Base-by-base conservation (phyloP, 2,113 vertebrate species). In the Colinus virginianus region DNA sequence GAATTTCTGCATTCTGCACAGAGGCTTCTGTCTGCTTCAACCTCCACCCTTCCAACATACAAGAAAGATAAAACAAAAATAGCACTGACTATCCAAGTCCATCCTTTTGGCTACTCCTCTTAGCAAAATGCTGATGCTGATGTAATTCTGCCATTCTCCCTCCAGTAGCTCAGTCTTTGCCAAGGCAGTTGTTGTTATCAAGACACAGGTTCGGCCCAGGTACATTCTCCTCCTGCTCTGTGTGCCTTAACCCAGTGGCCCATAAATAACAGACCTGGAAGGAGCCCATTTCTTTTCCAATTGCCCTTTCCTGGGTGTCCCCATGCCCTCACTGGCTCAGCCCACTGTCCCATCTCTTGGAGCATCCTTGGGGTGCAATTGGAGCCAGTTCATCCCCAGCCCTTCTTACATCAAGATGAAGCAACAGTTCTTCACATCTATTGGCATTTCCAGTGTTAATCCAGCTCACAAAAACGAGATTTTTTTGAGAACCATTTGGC, bases 391-490 rank as follows among this genome's bases (percentile, higher is more conserved):
- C 17, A 8, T 11, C 55, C 77, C 74, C 67, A 78, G 8, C 15
- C 49, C 26, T 45, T 78, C 62, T 28, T 62, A 61, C 2, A 2
- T 17, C 23, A 11, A 43, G 13, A 32, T 14, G 13, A 81, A 86
- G 22, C 64, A 36, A 32, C 22, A 19, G 7, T 7, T 48, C 15
- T 42, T 69, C 49, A 19, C 34, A 45, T 75, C 87, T 38, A 7
- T 42, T 38, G 56, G 88, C 76, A 58, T 40, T 51, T 70, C 40
- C 78, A 93, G 64, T 2, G 86, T 91, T 91, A 94, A 96, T 30
- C 34, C 66, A 89, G 42, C 11, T 36, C 62, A 58, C 56, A 74
- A 78, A 87, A 84, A 45, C 13, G 32, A 26, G 3, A 1, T 11
- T 49, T 26, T 11, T 56, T 28, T 21, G 7, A 40, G 30, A 81